These are phyloP conservation scores for Oenanthe melanoleuca DNA, from an alignment of 2,113 vertebrate species.

Conservation along the genomic window DNA sequence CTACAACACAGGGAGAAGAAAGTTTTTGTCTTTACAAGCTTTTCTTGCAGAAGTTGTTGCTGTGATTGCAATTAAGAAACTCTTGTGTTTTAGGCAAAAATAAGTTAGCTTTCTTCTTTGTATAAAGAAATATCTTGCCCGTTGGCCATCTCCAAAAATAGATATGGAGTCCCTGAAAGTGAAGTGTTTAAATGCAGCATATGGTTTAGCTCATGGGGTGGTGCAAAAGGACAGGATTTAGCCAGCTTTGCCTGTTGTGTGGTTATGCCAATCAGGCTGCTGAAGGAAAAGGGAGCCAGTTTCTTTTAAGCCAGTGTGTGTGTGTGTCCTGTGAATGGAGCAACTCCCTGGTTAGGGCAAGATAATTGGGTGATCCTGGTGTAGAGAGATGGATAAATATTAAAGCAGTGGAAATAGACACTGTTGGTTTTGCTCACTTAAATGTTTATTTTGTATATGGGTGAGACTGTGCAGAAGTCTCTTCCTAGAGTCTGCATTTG, in stretches of 20 bases:
- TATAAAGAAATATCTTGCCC: background rate
- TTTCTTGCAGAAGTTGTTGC: background rate
- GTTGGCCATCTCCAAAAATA: background rate
- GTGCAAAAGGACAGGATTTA: background rate
- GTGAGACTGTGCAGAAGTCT: background rate
- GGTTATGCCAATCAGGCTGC: background rate
- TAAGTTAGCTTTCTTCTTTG: background rate
- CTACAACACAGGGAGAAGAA: rapidly evolving
- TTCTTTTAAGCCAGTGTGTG: background rate
- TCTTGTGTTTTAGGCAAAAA: background rate
- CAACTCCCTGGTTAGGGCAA: background rate
- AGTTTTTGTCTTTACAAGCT: constrained; percentile 13
- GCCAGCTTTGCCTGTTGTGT: background rate
- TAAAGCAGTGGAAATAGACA: background rate
- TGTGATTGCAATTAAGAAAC: background rate
- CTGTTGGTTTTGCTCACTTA: background rate
- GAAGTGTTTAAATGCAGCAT: background rate
- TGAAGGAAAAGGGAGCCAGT: background rate
- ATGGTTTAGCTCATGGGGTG: background rate
- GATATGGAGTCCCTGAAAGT: background rate
- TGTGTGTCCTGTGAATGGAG: background rate
- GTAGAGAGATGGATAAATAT: no score
- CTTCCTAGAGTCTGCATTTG: background rate
- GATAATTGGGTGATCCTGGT: background rate
- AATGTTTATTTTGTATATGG: background rate